phyloP scores from a whole-genome alignment of 2,113 vertebrate species.

The Erpornis zantholeuca region DNA sequence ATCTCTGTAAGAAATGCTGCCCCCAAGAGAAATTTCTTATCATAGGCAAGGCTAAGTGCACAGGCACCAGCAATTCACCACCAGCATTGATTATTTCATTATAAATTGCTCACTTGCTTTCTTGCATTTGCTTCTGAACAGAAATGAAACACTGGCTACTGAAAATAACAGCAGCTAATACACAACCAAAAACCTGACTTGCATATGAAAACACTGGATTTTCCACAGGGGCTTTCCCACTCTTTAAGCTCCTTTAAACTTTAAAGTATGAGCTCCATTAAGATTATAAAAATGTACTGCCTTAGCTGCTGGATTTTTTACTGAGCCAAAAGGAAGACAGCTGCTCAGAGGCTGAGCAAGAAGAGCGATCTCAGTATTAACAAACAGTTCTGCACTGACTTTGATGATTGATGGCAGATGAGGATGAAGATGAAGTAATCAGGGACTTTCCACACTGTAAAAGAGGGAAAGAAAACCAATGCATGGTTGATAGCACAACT shows the following conservation, averaged over 20 bases:
- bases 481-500: background rate
- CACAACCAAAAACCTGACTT: conserved; percentile 33
- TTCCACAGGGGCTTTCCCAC: conserved; percentile 54
- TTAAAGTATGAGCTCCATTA: conserved; percentile 13
- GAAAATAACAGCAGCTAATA: conserved; percentile 47
- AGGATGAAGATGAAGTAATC: background rate
- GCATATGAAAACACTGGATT: conserved; percentile 47
- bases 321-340: background rate
- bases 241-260: conserved; percentile 51
- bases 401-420: background rate
- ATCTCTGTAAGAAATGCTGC: conserved; percentile 63
- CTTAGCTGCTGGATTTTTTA: background rate
- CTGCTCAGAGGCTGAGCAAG: background rate
- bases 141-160: conserved; percentile 40
- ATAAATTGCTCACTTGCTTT: conserved; percentile 50
- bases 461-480: conserved; percentile 17
- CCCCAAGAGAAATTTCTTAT: conserved; percentile 65
- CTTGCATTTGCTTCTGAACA: conserved; percentile 50
- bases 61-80: conserved; percentile 42
- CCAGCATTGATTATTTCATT: conserved; percentile 53
- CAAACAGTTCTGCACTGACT: background rate
- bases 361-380: background rate
- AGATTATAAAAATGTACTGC: conserved; percentile 17
- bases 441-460: conserved; percentile 27
- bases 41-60: conserved; percentile 47